Evolutionary conservation across 2,797 vertebrate species (phyloP), one percentile per base, ranked within the genome.

Genomic region (Coreius guichenoti): DNA sequence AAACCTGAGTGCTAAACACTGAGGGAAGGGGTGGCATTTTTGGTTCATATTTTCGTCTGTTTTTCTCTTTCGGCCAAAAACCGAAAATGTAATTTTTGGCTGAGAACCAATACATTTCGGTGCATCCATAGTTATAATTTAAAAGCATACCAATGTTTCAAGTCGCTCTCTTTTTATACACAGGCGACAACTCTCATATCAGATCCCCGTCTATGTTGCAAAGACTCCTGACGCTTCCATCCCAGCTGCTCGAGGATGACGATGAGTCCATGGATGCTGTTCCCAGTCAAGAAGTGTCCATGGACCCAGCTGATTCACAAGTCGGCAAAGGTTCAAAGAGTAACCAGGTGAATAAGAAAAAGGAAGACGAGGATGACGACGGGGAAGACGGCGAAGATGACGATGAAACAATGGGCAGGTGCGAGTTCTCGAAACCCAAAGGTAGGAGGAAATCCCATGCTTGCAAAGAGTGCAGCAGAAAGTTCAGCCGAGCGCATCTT

Each of bases 201-300:
- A 93, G 94, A 13, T 95, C 95, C 0, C 93, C 94, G 12, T 96
- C 95, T 8, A 96, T 96, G 94, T 92, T 96, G 6, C 95, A 96
- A n/a, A 93, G 95, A 23, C 93, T 96, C 58, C 92, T 96, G 72
- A 96, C 95, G 0, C 91, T 95, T 1, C 94, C 95, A 4, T 93
- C 94, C 16, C 95, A 95, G 93, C 90, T 95, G 82, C 90, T 95
- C 47, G 94, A 94, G 8, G 87, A 79, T 0, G 92, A 94, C 0
- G 91, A 92, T 0, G 90, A 93, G 0, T 87, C 90, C 81, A 91
- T 87, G n/a, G 93, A 95, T 13, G 85, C 86, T 1, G 87, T 90
- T 21, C 84, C 83, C 0, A 51, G 88, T 7, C 69, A 89, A 75
- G 81, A 86, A 39, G 26, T 16, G 67, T 86, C 33, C 9, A 31